Percentiles rank a stretch among this genome's conserved stretches.
phyloP scores from a whole-genome alignment of 2,113 vertebrate genomes.

The Dromiciops gliroides region DNA sequence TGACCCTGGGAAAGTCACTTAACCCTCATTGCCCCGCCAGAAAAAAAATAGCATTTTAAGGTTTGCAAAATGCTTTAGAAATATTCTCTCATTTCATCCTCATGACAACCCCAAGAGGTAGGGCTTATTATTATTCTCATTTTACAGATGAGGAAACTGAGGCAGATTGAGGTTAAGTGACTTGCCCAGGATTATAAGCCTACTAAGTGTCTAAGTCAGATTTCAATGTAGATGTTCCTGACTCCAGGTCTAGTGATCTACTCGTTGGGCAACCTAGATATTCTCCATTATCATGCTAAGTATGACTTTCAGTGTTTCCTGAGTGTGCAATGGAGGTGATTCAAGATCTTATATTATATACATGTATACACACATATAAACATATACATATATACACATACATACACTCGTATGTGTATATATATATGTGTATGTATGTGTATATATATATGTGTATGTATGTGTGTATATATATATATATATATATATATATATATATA shows the following conservation, averaged over 20 bases:
- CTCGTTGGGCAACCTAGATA: neutral
- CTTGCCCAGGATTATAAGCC: neutral
- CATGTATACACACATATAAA: too few relatives aligned
- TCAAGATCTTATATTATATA: too few relatives aligned
- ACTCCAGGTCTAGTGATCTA: neutral
- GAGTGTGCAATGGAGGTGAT: neutral
- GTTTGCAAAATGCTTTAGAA: neutral
- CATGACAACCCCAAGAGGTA: neutral
- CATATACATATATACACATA: too few relatives aligned
- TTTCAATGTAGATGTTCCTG: neutral
- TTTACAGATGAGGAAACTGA: neutral
- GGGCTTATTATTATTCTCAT: neutral
- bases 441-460: too few relatives aligned
- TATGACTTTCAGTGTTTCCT: neutral
- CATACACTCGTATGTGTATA: too few relatives aligned
- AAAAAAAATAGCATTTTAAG: neutral
- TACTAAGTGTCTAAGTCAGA: neutral
- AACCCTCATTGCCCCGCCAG: too few relatives aligned
- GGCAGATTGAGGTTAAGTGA: neutral
- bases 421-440: too few relatives aligned
- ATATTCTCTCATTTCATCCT: neutral
- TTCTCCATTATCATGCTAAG: neutral
- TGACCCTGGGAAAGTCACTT: too few relatives aligned
- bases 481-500: too few relatives aligned
- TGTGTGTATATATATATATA: too few relatives aligned